phyloP scores from a whole-genome alignment of 2,113 vertebrate genomes.

The Sinocyclocheilus maitianheensis region DNA sequence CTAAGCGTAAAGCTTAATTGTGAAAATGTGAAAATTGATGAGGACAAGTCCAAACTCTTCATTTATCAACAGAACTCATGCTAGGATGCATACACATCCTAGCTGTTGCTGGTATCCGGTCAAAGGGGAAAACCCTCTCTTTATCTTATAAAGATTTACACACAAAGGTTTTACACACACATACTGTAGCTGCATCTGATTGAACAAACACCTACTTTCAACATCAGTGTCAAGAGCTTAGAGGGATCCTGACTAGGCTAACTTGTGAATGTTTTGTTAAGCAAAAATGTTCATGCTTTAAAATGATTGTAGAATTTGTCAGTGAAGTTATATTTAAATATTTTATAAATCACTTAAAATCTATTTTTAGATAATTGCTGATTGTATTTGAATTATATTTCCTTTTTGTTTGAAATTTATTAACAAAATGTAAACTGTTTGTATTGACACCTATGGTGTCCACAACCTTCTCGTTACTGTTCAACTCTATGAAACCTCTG shows the following conservation, averaged over 20 bases:
- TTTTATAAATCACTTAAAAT: not conserved
- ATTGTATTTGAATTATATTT: not conserved
- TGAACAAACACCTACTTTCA: not conserved
- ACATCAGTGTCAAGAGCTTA: not conserved
- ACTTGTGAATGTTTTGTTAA: not conserved
- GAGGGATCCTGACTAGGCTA: not conserved
- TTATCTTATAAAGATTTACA: constrained; percentile 2
- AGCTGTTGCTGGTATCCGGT: constrained; percentile 29
- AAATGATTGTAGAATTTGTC: not conserved
- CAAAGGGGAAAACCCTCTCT: not conserved
- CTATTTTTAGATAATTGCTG: not conserved
- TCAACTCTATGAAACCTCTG: not conserved
- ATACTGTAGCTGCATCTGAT: not conserved
- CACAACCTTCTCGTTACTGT: not conserved
- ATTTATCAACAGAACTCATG: not conserved
- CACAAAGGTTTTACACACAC: not conserved
- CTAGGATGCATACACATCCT: not conserved
- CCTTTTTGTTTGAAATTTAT: not conserved
- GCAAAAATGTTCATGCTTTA: not conserved
- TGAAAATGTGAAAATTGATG: rapidly evolving
- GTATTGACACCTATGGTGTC: constrained; percentile 24
- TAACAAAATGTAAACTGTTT: not conserved
- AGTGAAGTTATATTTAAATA: not conserved
- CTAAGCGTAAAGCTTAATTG: rapidly evolving
- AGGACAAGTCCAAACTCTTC: not conserved